Evolutionary conservation across 2,888 invertebrate genomes (phyloP).

Genomic region (Ptychoptera contaminata): DNA sequence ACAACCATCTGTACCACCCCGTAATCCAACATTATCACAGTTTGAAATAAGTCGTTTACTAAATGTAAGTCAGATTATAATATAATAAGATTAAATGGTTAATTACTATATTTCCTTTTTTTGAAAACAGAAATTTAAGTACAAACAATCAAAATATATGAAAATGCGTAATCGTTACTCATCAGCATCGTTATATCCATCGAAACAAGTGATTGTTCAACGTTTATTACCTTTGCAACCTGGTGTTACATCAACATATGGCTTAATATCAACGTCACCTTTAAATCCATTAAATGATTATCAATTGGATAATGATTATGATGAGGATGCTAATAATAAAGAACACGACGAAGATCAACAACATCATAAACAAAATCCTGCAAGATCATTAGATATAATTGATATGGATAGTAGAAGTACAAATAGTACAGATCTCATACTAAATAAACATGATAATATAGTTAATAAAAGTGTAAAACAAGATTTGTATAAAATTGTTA

Average conservation of each 20-base stretch:
- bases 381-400: no score
- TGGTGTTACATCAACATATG: slow-evolving; percentile 16
- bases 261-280: slow-evolving; percentile 15
- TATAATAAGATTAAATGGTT: slow-evolving; percentile 1
- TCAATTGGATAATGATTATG: slow-evolving; percentile 19
- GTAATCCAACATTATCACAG: slow-evolving; percentile 11
- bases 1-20: no score
- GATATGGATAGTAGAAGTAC: no score
- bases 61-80: slow-evolving; percentile 2
- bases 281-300: not conserved
- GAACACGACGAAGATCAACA: slow-evolving; percentile 26
- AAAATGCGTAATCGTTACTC: slow-evolving; percentile 6
- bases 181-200: slow-evolving; percentile 13
- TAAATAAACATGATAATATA: no score
- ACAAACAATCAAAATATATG: slow-evolving; percentile 10
- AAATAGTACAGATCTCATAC: no score
- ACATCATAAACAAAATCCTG: not conserved
- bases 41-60: slow-evolving; percentile 3
- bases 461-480: no score
- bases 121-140: not conserved
- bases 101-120: not conserved
- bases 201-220: slow-evolving; percentile 53
- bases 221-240: slow-evolving; percentile 54
- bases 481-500: no score
- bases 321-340: slow-evolving; percentile 22